Conservation (phyloP, 1,140 invertebrate genomes). For the Physella acuta region DNA sequence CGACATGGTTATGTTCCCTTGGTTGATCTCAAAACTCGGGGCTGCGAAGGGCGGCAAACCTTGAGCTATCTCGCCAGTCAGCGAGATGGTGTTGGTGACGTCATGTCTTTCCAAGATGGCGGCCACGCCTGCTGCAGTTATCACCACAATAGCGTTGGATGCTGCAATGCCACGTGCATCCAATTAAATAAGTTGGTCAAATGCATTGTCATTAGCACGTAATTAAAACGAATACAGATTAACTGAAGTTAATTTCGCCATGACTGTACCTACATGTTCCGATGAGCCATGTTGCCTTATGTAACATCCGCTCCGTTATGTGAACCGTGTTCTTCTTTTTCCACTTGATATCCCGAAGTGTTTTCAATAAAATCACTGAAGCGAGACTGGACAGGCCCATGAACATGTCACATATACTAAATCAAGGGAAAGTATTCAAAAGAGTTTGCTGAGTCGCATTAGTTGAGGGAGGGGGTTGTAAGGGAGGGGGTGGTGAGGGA, state of each 20-base stretch:
- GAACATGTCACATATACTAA: constrained; percentile 42
- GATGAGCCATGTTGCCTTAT: constrained; percentile 47
- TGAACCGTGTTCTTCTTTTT: constrained; percentile 28
- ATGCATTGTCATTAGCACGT: too few relatives aligned
- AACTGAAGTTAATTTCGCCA: too few relatives aligned
- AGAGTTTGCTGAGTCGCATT: too few relatives aligned
- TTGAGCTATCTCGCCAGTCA: constrained; percentile 50
- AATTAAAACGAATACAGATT: too few relatives aligned
- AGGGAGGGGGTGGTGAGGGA: too few relatives aligned
- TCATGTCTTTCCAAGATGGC: constrained; percentile 39
- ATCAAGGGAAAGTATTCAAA: too few relatives aligned
- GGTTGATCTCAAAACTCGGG: constrained; percentile 45
- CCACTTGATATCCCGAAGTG: constrained; percentile 67
- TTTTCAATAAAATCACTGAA: constrained; percentile 59
- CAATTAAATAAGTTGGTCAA: too few relatives aligned
- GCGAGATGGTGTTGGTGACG: constrained; percentile 38
- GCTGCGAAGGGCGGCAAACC: constrained; percentile 52
- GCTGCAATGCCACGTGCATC: too few relatives aligned
- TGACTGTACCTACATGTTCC: constrained; percentile 50
- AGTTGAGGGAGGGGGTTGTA: too few relatives aligned
- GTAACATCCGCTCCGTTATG: too few relatives aligned
- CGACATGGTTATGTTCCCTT: constrained; percentile 36
- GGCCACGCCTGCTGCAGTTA: constrained; percentile 44
- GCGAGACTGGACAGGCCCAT: constrained; percentile 44
- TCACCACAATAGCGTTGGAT: constrained; percentile 56